A percentile compares a stretch with the other conserved stretches of the same genome.
These are phyloP conservation scores for Drosophila subquinaria DNA, from an alignment of 2,888 invertebrate species.

Conservation along the genomic window DNA sequence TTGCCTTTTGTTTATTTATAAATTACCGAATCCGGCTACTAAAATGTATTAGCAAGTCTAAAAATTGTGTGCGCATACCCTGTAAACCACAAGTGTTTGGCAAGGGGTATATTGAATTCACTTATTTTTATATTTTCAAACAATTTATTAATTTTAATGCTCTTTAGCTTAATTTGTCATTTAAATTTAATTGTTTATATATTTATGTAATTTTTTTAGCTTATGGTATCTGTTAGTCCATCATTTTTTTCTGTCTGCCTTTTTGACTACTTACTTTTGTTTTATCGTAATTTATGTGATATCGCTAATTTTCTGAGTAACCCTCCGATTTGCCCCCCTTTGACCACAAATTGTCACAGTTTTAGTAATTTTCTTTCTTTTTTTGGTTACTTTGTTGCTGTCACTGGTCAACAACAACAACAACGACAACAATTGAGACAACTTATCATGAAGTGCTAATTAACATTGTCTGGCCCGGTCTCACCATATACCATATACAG, in stretches of 20 bases:
- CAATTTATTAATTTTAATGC: neutral
- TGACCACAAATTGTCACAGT: constrained; percentile 44
- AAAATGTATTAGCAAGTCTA: constrained; percentile 68
- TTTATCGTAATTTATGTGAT: constrained; percentile 27
- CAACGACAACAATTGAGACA: constrained; percentile 74
- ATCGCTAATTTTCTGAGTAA: constrained; percentile 47
- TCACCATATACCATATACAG: constrained; percentile 38
- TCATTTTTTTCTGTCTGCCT: neutral
- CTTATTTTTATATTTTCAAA: too few species aligned
- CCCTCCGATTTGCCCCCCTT: constrained; percentile 5
- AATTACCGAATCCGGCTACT: constrained; percentile 55
- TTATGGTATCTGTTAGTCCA: constrained; percentile 4
- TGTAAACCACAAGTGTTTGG: neutral
- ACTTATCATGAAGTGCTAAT: constrained; percentile 81
- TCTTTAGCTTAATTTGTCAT: neutral
- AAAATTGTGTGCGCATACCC: constrained; percentile 44
- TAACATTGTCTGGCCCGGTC: constrained; percentile 75
- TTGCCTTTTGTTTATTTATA: constrained; percentile 53
- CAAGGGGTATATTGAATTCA: neutral
- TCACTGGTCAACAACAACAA: constrained; percentile 13
- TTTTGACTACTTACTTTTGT: constrained; percentile 1
- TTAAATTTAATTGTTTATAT: neutral
- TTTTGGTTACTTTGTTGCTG: constrained; percentile 4
- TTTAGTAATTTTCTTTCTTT: constrained; percentile 22
- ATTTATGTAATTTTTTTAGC: neutral